phyloP scores from a whole-genome alignment of 2,888 invertebrate species.

The Leucophenga maculata region DNA sequence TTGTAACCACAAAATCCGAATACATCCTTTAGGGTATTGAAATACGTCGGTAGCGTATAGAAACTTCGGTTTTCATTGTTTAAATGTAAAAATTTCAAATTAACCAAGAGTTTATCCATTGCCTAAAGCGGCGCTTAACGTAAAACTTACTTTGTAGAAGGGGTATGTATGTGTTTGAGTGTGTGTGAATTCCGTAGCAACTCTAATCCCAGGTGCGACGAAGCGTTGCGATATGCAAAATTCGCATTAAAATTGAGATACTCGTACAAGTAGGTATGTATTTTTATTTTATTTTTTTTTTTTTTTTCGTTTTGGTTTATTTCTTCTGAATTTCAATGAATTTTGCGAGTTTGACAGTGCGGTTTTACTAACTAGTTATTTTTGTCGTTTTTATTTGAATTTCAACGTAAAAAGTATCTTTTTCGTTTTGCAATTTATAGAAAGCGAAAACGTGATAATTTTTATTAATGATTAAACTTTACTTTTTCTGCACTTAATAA shows the following conservation, averaged over 20 bases:
- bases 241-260: too few relatives aligned
- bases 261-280: background rate
- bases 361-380: background rate
- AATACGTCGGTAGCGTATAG: too few relatives aligned
- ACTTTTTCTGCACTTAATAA: constrained; percentile 39
- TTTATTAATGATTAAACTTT: constrained; percentile 45
- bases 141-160: constrained; percentile 34
- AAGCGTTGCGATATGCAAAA: too few relatives aligned
- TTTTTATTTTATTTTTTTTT: background rate
- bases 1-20: too few relatives aligned
- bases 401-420: background rate
- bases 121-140: too few relatives aligned
- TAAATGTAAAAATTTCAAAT: too few relatives aligned
- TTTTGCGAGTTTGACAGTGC: background rate
- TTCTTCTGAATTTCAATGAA: constrained; percentile 2
- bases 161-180: constrained; percentile 25
- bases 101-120: too few relatives aligned
- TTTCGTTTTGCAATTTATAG: constrained; percentile 34
- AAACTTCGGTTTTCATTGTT: too few relatives aligned
- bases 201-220: too few relatives aligned
- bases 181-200: constrained; percentile 17
- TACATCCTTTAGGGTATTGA: too few relatives aligned
- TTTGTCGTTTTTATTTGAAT: background rate
- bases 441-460: constrained; percentile 63
- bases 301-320: background rate